Evolutionary conservation across 2,797 vertebrate species (phyloP), one percentile per base, ranked within the genome.

Genomic region (Petrocephalus sullivani): DNA sequence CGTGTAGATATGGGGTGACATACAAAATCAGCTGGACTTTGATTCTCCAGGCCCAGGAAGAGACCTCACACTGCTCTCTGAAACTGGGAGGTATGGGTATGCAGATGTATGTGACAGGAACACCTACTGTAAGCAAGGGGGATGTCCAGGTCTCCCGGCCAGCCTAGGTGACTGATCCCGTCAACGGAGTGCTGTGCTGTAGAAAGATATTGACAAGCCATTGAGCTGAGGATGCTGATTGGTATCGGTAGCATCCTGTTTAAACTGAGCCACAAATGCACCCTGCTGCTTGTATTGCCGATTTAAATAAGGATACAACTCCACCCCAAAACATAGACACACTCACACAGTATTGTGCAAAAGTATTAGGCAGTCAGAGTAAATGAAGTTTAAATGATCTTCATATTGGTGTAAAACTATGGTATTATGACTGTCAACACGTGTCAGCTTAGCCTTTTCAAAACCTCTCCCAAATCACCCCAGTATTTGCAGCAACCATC

Each of bases 141-240:
- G 84, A 95, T 87, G 91, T 95, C 95, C 93, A 95, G 89, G 12
- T 95, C 95, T 2, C 91, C 94, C 88, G 93, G 93, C 95, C 95
- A 96, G 90, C 94, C 93, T 91, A 95, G 88, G 89, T 93, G 94
- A 1, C 93, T 94, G 28, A 94, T 91, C 37, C 96, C 95, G 81
- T 96, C 95, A 21, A 96, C 91, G 37, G 96, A 96, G 78, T 95
- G 95, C 91, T 96, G 95, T 51, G 94, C 95, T 96, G 94, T 91
- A 90, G 78, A 92, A 88, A 93, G 87, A 92, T 87, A 58, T 83
- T 14, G 53, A 53, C 81, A 75, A 28, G 21, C 46, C 71, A 56
- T 85, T 89, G 6, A 46, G 84, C 28, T 92, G 9, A 0, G 37
- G 41, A 46, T 46, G 37, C 7, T 3, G 46, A 46, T 78, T 1